Conservation (phyloP, 1,140 invertebrate species). For the Nymphalis io region DNA sequence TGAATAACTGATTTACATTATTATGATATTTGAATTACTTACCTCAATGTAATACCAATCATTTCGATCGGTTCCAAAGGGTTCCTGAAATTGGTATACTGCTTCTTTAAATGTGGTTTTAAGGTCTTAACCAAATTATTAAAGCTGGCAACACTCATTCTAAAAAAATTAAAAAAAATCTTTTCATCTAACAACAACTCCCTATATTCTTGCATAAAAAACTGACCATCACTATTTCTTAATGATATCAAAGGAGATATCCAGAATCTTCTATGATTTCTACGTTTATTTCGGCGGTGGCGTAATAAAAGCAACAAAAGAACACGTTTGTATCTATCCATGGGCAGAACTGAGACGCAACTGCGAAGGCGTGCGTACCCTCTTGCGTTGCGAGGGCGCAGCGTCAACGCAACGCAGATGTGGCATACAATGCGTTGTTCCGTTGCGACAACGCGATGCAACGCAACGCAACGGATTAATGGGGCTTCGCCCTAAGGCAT, state of each 20-base stretch:
- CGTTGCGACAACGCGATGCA: slow-evolving; percentile 16
- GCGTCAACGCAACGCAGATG: slow-evolving; percentile 30
- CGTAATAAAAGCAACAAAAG: slow-evolving; percentile 42
- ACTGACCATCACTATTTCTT: slow-evolving; percentile 49
- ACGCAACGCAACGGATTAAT: slow-evolving; percentile 20
- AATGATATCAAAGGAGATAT: slow-evolving; percentile 47
- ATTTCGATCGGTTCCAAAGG: slow-evolving; percentile 47
- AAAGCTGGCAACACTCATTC: slow-evolving; percentile 38
- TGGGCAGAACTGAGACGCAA: slow-evolving; percentile 31
- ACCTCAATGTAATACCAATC: slow-evolving; percentile 8
- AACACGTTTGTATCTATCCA: slow-evolving; percentile 44
- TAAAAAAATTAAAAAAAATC: slow-evolving; percentile 36
- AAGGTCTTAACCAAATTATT: slow-evolving; percentile 24
- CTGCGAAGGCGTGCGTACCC: slow-evolving; percentile 20
- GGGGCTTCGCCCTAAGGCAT: slow-evolving; percentile 9
- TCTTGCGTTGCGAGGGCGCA: slow-evolving; percentile 15
- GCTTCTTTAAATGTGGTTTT: slow-evolving; percentile 43
- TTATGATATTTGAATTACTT: slow-evolving; percentile 2
- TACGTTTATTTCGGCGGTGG: slow-evolving; percentile 45
- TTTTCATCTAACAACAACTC: slow-evolving; percentile 43
- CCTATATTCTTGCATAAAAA: slow-evolving; percentile 40
- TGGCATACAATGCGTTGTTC: slow-evolving; percentile 30
- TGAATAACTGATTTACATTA: neutral
- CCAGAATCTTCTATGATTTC: slow-evolving; percentile 43
- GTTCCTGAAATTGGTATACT: slow-evolving; percentile 47